These are phyloP conservation scores for Scleropages formosus DNA, from an alignment of 2,797 vertebrate genomes.

Conservation along the genomic window DNA sequence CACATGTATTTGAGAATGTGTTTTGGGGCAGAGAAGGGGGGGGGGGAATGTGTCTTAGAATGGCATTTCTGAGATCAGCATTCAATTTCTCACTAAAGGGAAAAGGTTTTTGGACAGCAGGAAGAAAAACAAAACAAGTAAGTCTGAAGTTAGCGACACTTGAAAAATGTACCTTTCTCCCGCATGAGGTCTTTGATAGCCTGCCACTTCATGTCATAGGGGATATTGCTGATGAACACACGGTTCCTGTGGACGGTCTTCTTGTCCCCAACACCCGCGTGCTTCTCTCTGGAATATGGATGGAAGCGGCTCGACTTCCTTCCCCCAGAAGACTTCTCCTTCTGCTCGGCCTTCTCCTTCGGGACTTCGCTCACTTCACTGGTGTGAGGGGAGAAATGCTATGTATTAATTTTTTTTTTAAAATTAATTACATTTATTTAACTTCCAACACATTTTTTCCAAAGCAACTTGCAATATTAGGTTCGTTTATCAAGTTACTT, in stretches of 20 bases:
- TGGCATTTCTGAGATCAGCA: constrained; percentile 44
- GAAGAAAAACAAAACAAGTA: too few species aligned
- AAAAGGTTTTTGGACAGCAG: constrained; percentile 14
- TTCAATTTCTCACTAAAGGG: constrained; percentile 47
- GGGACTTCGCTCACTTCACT: constrained; percentile 68
- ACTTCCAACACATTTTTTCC: too few species aligned
- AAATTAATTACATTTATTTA: too few species aligned
- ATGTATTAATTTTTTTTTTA: too few species aligned
- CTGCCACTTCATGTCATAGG: constrained; percentile 99
- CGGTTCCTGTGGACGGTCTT: constrained; percentile 84
- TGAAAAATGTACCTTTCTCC: constrained; percentile 88
- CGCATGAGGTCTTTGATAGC: constrained; percentile 99
- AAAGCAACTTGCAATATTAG: too few species aligned
- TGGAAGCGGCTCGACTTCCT: constrained; percentile 84
- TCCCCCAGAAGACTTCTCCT: constrained; percentile 82
- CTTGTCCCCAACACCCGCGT: constrained; percentile 77
- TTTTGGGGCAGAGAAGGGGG: background rate
- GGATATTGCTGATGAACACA: constrained; percentile 99
- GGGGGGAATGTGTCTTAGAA: too few species aligned
- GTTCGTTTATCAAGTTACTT: too few species aligned
- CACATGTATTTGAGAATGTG: constrained; percentile 28
- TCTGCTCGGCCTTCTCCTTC: constrained; percentile 79
- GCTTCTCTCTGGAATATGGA: constrained; percentile 91
- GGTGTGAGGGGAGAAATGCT: constrained; percentile 33
- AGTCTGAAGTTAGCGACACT: background rate